phyloP scores from a whole-genome alignment of 2,113 vertebrate species.

The Antigone vipio region DNA sequence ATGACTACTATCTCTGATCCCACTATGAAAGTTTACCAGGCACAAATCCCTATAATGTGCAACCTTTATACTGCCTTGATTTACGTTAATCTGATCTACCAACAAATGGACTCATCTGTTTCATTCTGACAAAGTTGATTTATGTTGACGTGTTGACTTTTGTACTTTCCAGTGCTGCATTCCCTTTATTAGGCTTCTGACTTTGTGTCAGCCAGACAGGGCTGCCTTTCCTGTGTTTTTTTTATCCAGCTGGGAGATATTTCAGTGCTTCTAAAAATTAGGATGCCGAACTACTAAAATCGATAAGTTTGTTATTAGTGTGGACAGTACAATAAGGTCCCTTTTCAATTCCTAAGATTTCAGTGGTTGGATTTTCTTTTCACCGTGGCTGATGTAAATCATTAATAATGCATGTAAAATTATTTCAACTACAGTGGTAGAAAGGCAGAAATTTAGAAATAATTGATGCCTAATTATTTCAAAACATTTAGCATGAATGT shows the following conservation, averaged over 20 bases:
- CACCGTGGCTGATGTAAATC: neutral
- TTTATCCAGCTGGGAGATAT: neutral
- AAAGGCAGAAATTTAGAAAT: neutral
- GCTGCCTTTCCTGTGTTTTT: neutral
- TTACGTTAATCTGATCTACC: slow-evolving; percentile 57
- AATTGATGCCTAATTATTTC: neutral
- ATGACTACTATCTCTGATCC: slow-evolving; percentile 11
- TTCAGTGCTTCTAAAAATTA: neutral
- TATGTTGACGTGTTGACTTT: slow-evolving; percentile 54
- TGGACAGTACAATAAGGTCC: neutral
- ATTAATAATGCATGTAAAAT: neutral
- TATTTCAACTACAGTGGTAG: neutral
- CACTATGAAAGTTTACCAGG: slow-evolving; percentile 41
- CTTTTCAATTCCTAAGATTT: slow-evolving; percentile 1
- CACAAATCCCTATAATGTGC: slow-evolving; percentile 16
- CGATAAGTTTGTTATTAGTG: neutral
- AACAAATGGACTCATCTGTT: slow-evolving; percentile 51
- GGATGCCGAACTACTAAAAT: neutral
- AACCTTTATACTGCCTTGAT: slow-evolving; percentile 22
- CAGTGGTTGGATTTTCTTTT: neutral
- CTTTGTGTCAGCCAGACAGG: neutral
- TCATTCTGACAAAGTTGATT: slow-evolving; percentile 58
- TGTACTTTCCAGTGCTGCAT: slow-evolving; percentile 30
- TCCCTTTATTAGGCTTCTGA: slow-evolving; percentile 38
- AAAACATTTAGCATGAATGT: neutral